Evolutionary conservation across 2,113 vertebrate genomes (phyloP).

Genomic region (Sula dactylatra): DNA sequence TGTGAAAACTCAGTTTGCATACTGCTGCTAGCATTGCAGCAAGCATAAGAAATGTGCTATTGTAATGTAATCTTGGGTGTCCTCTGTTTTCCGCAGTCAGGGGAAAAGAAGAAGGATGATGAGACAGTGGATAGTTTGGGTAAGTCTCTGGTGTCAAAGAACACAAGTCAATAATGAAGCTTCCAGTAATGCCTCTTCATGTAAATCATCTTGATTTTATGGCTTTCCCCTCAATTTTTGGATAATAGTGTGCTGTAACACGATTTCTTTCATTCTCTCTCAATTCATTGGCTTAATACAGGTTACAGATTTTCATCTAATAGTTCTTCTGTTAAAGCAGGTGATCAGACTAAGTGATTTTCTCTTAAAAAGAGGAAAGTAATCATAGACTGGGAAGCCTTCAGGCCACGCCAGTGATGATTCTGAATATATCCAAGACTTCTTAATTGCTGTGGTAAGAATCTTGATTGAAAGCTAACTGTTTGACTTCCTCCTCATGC

Average conservation of each 20-base stretch:
- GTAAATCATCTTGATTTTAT: not conserved
- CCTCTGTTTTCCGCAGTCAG: slow-evolving; percentile 79
- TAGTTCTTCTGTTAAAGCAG: not conserved
- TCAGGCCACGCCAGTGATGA: not conserved
- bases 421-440: not conserved
- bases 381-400: not conserved
- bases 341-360: not conserved
- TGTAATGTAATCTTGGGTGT: not conserved
- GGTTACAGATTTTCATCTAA: not conserved
- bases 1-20: not conserved
- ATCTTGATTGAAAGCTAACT: not conserved
- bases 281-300: not conserved
- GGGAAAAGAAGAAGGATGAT: slow-evolving; percentile 98
- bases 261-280: not conserved
- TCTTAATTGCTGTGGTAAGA: not conserved
- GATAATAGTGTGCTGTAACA: not conserved
- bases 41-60: not conserved
- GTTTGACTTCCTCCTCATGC: not conserved
- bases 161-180: not conserved
- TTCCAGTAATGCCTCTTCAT: not conserved
- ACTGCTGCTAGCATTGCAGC: not conserved
- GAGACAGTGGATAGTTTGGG: slow-evolving; percentile 97
- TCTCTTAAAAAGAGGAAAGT: not conserved
- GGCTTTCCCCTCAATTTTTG: not conserved
- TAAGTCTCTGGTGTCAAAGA: slow-evolving; percentile 69